Evolutionary conservation across 64 coral and sea anemone species (phyloP).

Genomic region (Stichodactyla mertensii): DNA sequence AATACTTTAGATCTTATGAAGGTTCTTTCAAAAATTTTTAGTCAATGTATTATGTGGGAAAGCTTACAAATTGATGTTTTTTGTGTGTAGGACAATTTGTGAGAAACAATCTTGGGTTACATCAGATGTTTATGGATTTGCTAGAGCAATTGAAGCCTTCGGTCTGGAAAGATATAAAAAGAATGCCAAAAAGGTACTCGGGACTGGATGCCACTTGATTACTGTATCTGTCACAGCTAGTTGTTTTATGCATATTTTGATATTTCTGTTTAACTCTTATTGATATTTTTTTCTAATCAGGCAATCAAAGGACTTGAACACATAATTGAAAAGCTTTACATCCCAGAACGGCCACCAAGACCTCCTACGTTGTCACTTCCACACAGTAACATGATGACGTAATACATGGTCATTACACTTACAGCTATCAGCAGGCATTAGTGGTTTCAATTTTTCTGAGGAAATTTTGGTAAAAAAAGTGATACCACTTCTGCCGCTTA

Average conservation of each 20-base stretch:
- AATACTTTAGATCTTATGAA: too few species aligned
- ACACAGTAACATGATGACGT: conserved; percentile 25
- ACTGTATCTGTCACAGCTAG: too few species aligned
- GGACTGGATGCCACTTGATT: neutral
- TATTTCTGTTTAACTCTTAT: too few species aligned
- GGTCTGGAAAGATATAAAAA: conserved; percentile 96
- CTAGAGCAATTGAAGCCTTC: conserved; percentile 80
- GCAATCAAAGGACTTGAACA: conserved; percentile 70
- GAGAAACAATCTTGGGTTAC: conserved; percentile 73
- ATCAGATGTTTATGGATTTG: conserved; percentile 82
- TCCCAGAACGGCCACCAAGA: conserved; percentile 47
- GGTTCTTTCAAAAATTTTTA: neutral
- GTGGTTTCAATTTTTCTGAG: neutral
- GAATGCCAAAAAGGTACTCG: conserved; percentile 74
- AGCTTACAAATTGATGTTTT: neutral
- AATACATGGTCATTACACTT: neutral
- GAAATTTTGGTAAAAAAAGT: neutral
- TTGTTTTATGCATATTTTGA: neutral
- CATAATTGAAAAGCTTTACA: conserved; percentile 72
- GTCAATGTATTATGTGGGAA: neutral
- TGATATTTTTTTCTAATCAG: conserved; percentile 27
- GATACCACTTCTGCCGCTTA: neutral
- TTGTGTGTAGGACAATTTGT: conserved; percentile 60
- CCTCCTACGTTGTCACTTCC: conserved; percentile 66
- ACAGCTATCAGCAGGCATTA: neutral